Conservation (phyloP, 2,797 vertebrate species). For the Cyclopterus lumpus region DNA sequence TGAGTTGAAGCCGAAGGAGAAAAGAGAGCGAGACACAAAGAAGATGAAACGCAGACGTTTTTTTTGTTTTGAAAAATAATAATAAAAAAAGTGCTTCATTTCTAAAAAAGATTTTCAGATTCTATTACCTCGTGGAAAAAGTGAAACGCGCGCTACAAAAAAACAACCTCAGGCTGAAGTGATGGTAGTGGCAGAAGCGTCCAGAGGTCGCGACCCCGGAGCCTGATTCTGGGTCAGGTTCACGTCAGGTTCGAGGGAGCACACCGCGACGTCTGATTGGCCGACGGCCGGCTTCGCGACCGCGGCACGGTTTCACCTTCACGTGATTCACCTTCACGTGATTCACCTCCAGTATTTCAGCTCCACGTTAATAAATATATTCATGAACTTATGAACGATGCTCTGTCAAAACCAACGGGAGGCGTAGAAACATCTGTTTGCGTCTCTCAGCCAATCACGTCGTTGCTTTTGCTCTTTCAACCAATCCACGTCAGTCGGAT, state of each 20-base stretch:
- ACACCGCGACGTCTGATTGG: no score
- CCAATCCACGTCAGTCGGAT: no score
- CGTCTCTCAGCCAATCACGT: no score
- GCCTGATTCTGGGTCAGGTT: not conserved
- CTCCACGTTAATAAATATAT: no score
- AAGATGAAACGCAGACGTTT: not conserved
- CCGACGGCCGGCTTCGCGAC: no score
- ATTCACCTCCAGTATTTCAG: no score
- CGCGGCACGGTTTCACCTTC: no score
- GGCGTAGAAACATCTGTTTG: not conserved
- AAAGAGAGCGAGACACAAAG: not conserved
- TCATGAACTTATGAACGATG: not conserved
- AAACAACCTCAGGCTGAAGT: conserved; percentile 8
- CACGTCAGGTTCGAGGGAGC: no score
- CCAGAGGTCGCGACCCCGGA: not conserved
- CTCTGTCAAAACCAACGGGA: not conserved
- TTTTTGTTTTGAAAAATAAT: no score
- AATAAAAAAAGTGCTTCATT: not conserved
- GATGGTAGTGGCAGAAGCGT: conserved; percentile 38
- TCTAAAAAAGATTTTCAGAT: not conserved
- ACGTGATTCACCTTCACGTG: no score
- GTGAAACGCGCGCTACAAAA: conserved; percentile 9
- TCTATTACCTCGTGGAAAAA: conserved; percentile 53
- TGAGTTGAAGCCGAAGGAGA: conserved; percentile 16
- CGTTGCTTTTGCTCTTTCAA: no score